Evolutionary conservation across 2,888 invertebrate genomes (phyloP), one percentile per base, ranked within the genome.

Genomic region (Lochmaea crataegi): DNA sequence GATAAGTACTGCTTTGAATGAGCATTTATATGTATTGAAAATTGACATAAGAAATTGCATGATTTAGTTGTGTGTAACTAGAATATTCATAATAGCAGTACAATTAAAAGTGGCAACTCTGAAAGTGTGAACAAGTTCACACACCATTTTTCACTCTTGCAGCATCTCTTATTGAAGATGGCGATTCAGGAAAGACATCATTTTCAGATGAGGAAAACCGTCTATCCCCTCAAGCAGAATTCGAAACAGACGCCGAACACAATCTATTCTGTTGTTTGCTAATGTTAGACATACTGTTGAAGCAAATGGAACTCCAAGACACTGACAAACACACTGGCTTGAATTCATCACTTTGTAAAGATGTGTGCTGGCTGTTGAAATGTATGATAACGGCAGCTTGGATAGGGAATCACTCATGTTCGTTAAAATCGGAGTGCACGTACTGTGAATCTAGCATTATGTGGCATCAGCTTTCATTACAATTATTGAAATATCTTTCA

Each of bases 251-350:
- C 79, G 89, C 91, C 16, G 93, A 93, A 82, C 88, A 93, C 68
- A 96, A 96, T 85, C 89, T 98, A n/a, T 95, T 95, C 0, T 98
- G 98, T 84, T 98, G 97, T 85, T 96, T 98, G 78, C 90, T 98
- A 53, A 98, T 99, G 97, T 88, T 99, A 76, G 99, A 99, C 84
- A 94, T 98, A 79, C 88, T 98, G 64, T 88, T 98, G 14, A 97
- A 97, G 88, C 99, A 99, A 92, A 92, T 96, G 91, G 95, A 96
- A 84, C 88, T 96, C 14, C 96, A 96, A 86, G 94, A 94, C 80
- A 90, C 94, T n/a, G 93, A 94, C 79, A 91, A 91, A 78, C 94
- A 95, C 83, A 92, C 93, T 78, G 95, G 95, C 56, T 90, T 95
- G 72, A 92, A 93, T 82, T 93, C 93, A 10, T 90, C 91, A 74